Evolutionary conservation across 1,140 invertebrate species (phyloP), one percentile per base, ranked within the genome.

Genomic region (Drosophila virilis): DNA sequence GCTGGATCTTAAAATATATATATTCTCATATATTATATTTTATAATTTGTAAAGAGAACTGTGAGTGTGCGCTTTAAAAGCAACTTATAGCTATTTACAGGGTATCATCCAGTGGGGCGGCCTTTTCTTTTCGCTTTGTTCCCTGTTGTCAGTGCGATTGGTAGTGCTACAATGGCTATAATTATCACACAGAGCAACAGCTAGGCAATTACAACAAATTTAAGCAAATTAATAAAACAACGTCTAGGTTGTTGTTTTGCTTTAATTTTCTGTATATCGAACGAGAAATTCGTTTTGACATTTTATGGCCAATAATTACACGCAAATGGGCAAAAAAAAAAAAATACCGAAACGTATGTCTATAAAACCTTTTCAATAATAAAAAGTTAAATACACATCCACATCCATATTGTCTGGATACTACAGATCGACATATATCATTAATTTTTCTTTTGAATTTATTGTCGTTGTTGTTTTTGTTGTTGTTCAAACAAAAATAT

Each of bases 151-250:
- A 7, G 28, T 58, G 15, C 33, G 22, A 10, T 72, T 15, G 28
- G 17, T 8, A 42, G 37, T 28, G 10, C 46, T 17, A 57, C 48
- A 40, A 52, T 74, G 59, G 67, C 62, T 54, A 74, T 78, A 82
- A 82, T 82, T 71, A 74, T 82, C 74, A 66, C 65, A 58, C 71
- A 67, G 33, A 33, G 45, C 57, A 46, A 54, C 46, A 37, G 38
- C 15, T 68, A 40, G 17, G 51, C 68, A 81, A 70, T 78, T 70
- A 82, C 57, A 82, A 82, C 60, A 82, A 81, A 70, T 69, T 77
- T 42, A 48, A 35, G 45, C 74, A 77, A 80, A 77, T 81, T 77
- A 80, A 73, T 74, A 65, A 52, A 78, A 65, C 15, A 43, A 3
- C 17, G 12, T 45, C 43, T 32, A 59, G 33, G 40, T 46, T 33